Percentiles rank a stretch among this genome's conserved stretches.
phyloP scores from a whole-genome alignment of 2,888 invertebrate species.

The Dynastes hyllus region DNA sequence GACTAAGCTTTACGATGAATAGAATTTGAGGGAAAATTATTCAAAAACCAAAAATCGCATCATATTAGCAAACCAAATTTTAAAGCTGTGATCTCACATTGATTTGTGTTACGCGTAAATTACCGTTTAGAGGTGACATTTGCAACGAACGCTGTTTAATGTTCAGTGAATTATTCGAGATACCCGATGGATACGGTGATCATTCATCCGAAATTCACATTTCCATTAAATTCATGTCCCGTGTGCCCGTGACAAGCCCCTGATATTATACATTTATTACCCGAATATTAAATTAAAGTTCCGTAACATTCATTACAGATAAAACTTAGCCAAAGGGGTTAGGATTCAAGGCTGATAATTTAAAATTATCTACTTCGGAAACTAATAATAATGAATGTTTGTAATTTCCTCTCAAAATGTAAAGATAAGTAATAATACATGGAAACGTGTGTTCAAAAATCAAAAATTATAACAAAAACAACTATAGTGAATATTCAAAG shows the following conservation, averaged over 20 bases:
- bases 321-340: no score
- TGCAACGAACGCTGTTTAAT: neutral
- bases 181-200: neutral
- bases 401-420: no score
- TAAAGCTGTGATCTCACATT: neutral
- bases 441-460: no score
- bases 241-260: neutral
- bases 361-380: no score
- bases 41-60: neutral
- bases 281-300: neutral
- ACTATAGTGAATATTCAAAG: no score
- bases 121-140: slow-evolving; percentile 3
- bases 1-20: no score
- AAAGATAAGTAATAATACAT: no score
- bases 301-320: neutral
- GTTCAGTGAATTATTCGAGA: slow-evolving; percentile 5
- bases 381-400: no score
- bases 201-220: slow-evolving; percentile 11
- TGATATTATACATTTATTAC: slow-evolving; percentile 13
- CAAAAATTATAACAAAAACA: no score
- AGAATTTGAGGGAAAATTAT: neutral
- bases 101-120: slow-evolving; percentile 16
- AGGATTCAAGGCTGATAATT: no score
- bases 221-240: neutral
- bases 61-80: neutral